phyloP scores from a whole-genome alignment of 2,888 invertebrate genomes.

The Nomada ferruginata region DNA sequence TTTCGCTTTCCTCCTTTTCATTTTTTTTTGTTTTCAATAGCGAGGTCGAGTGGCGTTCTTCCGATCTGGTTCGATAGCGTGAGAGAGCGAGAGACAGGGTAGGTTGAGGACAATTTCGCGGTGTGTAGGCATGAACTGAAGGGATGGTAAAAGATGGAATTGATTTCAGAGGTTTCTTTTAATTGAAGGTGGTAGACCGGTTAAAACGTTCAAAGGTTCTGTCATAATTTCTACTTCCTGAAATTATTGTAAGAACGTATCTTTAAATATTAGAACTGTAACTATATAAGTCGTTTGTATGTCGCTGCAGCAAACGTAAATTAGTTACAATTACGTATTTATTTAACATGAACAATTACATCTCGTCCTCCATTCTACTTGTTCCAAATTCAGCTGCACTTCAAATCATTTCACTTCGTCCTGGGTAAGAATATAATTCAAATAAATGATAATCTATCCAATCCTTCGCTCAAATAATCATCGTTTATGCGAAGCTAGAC shows the following conservation, averaged over 20 bases:
- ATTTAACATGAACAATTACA: background rate
- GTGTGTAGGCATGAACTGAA: background rate
- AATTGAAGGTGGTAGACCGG: too few relatives aligned
- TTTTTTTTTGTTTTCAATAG: background rate
- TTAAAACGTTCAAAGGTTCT: too few relatives aligned
- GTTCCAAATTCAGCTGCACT: too few relatives aligned
- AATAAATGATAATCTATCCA: background rate
- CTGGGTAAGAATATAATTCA: background rate
- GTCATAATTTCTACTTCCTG: too few relatives aligned
- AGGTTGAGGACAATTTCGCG: background rate
- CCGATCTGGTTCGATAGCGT: background rate
- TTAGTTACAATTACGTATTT: constrained; percentile 5
- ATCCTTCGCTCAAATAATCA: background rate
- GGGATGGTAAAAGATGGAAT: constrained; percentile 1
- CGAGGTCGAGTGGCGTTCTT: background rate
- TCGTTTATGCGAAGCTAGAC: background rate
- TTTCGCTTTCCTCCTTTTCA: background rate
- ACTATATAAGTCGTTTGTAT: background rate
- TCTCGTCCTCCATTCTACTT: too few relatives aligned
- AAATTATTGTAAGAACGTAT: too few relatives aligned
- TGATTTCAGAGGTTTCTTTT: background rate
- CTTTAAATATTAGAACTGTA: too few relatives aligned
- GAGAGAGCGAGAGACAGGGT: background rate
- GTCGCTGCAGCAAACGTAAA: background rate
- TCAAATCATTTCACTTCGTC: too few relatives aligned